Conservation (phyloP, 2,888 invertebrate genomes). For the Rhagonycha fulva region DNA sequence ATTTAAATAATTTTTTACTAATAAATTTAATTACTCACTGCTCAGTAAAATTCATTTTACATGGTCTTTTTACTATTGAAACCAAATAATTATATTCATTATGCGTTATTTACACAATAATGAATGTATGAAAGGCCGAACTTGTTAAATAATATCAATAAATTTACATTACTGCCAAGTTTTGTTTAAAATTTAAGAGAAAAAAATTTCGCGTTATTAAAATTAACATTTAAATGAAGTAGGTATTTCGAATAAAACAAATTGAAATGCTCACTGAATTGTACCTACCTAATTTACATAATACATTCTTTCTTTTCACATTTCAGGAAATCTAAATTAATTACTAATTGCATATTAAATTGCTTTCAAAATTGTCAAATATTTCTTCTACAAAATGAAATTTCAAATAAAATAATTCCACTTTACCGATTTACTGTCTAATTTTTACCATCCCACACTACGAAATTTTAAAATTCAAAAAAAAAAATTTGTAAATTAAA, state of each 20-base stretch:
- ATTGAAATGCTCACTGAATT: neutral
- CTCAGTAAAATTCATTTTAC: too few relatives aligned
- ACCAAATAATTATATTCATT: too few relatives aligned
- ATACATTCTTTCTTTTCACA: neutral
- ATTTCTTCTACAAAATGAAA: neutral
- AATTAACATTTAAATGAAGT: neutral
- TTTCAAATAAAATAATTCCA: neutral
- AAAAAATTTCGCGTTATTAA: neutral
- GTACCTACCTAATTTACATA: neutral
- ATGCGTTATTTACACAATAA: too few relatives aligned
- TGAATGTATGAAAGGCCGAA: too few relatives aligned
- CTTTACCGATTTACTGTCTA: neutral
- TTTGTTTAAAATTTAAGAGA: neutral
- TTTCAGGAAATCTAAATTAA: neutral
- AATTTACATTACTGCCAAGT: neutral
- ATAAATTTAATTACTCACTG: too few relatives aligned
- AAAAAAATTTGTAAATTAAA: too few relatives aligned
- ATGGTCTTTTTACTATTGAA: too few relatives aligned
- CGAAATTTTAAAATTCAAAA: too few relatives aligned
- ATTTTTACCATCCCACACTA: too few relatives aligned
- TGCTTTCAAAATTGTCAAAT: neutral
- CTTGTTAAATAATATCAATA: too few relatives aligned
- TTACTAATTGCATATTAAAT: neutral
- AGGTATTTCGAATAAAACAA: neutral
- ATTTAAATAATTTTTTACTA: neutral